A percentile compares a stretch with the other conserved stretches of the same genome.
phyloP scores from a whole-genome alignment of 2,113 vertebrate genomes.

The Serinus canaria region DNA sequence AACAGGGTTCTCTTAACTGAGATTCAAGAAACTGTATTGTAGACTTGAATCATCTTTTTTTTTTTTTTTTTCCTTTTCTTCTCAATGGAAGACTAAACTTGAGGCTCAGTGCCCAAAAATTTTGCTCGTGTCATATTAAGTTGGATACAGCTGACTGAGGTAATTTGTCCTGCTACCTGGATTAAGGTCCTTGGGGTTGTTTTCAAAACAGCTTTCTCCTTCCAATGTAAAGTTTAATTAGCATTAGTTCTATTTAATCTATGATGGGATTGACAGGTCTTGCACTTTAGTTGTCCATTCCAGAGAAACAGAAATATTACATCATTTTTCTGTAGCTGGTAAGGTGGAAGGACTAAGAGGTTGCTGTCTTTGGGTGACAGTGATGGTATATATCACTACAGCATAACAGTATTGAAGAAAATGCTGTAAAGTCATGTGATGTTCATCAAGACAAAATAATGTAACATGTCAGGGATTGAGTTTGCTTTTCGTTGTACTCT shows the following conservation, averaged over 20 bases:
- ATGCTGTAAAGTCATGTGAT: not conserved
- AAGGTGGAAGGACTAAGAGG: not conserved
- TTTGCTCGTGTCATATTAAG: accelerated
- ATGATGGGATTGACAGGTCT: not conserved
- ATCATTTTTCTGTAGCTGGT: not conserved
- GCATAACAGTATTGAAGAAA: not conserved
- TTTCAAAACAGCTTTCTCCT: not conserved
- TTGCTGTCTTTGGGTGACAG: not conserved
- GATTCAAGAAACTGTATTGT: not conserved
- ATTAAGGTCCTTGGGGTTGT: not conserved
- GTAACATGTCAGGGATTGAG: not conserved
- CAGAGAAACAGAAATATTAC: not conserved
- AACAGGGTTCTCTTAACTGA: not conserved
- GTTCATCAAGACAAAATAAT: not conserved
- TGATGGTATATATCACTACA: not conserved
- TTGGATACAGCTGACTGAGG: not conserved
- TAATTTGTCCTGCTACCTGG: not conserved
- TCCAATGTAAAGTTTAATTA: not conserved
- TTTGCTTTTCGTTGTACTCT: not conserved
- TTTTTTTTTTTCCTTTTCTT: not conserved
- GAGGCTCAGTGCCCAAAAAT: not conserved
- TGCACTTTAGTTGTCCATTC: not conserved
- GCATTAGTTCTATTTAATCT: not conserved
- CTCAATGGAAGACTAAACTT: not conserved
- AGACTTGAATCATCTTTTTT: not conserved